A percentile compares a stretch with the other conserved stretches of the same genome.
Evolutionary conservation across 2,888 invertebrate genomes (phyloP).

Genomic region (Drosophila birchii): DNA sequence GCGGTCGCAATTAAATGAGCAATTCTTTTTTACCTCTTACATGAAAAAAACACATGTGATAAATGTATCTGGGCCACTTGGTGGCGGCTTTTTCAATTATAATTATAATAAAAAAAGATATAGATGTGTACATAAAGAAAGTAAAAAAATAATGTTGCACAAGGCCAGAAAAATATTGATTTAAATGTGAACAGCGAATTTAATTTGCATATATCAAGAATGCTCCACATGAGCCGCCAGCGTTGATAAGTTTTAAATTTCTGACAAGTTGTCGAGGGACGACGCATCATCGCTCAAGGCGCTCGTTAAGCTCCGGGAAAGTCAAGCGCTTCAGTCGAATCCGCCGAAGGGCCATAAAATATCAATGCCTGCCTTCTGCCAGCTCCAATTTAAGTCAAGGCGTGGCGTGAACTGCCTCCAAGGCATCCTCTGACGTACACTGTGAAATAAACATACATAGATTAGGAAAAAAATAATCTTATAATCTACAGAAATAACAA

Average conservation of each 20-base stretch:
- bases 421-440: constrained; percentile 15
- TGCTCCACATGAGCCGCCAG: constrained; percentile 14
- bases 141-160: constrained; percentile 1
- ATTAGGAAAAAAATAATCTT: neutral
- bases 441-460: neutral
- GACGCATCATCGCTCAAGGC: constrained; percentile 31
- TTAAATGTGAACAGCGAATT: constrained; percentile 44
- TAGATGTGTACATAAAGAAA: neutral
- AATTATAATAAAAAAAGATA: constrained; percentile 30
- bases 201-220: constrained; percentile 44
- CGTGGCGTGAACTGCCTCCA: constrained; percentile 21
- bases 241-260: constrained; percentile 56
- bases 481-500: neutral
- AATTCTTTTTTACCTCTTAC: constrained; percentile 24
- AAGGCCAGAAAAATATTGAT: constrained; percentile 35
- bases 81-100: constrained; percentile 34
- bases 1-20: constrained; percentile 49
- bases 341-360: constrained; percentile 49
- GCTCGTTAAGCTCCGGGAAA: constrained; percentile 57
- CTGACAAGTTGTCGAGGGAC: constrained; percentile 57
- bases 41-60: constrained; percentile 51
- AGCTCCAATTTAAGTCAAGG: constrained; percentile 20
- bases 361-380: constrained; percentile 44
- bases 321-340: constrained; percentile 38
- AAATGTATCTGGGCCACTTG: constrained; percentile 47